Evolutionary conservation across 64 coral and sea anemone genomes (phyloP), one percentile per base, ranked within the genome.

Genomic region (Montipora efflorescens): DNA sequence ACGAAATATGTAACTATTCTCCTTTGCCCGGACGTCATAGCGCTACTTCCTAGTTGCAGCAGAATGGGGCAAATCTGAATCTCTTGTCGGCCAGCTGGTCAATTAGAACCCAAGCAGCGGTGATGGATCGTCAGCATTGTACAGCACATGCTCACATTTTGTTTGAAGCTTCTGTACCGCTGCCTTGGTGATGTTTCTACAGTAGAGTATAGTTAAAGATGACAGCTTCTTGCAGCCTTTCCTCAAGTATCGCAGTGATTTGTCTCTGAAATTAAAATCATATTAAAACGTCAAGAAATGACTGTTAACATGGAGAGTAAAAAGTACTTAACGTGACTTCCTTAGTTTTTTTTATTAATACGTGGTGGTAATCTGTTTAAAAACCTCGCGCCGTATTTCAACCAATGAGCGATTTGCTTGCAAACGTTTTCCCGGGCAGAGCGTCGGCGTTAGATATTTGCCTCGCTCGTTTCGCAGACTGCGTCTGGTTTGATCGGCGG

Each of bases 141-240:
- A 93, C 7, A 92, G 82, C 12, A 98, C 93, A 91, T 78, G 79
- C 13, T 79, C 66, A 74, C 96, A 98, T 67, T 95, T 98, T 15
- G 79, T 75, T 46, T 98, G 96, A 48, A 98, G 79, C 71, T 98
- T 98, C 75, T 98, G 96, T 51, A 94, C 96, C 20, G 96, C 93
- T 76, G 85, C 79, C 81, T 98, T 98, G 70, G 93, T 90, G 8
- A 98, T 64, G 28, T 93, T 95, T 43, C 91, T 83, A 76, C 96
- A 98, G 91, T 95, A 98, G 0, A 98, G 87, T 11, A 98, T 90
- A 5, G 90, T 98, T 58, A 98, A 53, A 15, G 96, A 98, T 8
- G 66, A 90, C 82, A 98, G 45, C 71, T 48, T 80, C 90, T 93
- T 93, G 71, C 94, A 98, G 1, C 96, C 96, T 83, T 98, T 98